A percentile compares a stretch with the other conserved stretches of the same genome.
These are phyloP conservation scores for Geotrupes spiniger DNA, from an alignment of 2,888 invertebrate species.

Conservation along the genomic window DNA sequence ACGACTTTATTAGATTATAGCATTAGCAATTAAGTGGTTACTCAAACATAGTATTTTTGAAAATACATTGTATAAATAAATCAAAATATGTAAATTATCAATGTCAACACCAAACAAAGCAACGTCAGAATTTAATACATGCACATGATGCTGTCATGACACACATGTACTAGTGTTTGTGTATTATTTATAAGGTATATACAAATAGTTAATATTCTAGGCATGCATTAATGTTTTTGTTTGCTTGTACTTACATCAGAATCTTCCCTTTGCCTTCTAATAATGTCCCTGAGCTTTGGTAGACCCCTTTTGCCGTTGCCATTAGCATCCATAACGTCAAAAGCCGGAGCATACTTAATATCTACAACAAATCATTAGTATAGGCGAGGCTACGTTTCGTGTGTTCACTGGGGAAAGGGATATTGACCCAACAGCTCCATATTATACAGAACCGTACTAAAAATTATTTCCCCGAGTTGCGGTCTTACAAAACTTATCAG, in stretches of 20 bases:
- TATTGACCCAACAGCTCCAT: conserved; percentile 3
- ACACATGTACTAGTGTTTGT: too few relatives aligned
- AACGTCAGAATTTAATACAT: too few relatives aligned
- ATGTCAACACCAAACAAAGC: too few relatives aligned
- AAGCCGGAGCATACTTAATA: conserved; percentile 11
- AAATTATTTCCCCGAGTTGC: conserved; percentile 3
- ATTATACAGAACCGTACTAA: conserved; percentile 7
- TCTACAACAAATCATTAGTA: conserved; percentile 16
- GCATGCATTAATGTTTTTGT: conserved; percentile 37
- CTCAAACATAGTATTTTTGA: too few relatives aligned
- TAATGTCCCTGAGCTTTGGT: conserved; percentile 59
- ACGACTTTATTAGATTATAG: too few relatives aligned
- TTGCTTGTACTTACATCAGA: conserved; percentile 60
- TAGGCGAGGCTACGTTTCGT: conserved; percentile 12
- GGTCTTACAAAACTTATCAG: background rate
- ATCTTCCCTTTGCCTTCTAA: conserved; percentile 67
- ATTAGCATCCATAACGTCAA: conserved; percentile 51
- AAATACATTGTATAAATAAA: too few relatives aligned
- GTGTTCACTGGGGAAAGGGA: conserved; percentile 6
- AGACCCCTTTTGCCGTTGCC: conserved; percentile 61
- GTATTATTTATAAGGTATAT: too few relatives aligned
- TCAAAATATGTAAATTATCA: too few relatives aligned
- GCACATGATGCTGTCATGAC: too few relatives aligned
- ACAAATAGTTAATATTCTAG: too few relatives aligned
- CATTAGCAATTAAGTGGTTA: too few relatives aligned